A percentile compares a stretch with the other conserved stretches of the same genome.
These are phyloP conservation scores for Neocrepidodera transversa DNA, from an alignment of 2,888 invertebrate species.

Conservation along the genomic window DNA sequence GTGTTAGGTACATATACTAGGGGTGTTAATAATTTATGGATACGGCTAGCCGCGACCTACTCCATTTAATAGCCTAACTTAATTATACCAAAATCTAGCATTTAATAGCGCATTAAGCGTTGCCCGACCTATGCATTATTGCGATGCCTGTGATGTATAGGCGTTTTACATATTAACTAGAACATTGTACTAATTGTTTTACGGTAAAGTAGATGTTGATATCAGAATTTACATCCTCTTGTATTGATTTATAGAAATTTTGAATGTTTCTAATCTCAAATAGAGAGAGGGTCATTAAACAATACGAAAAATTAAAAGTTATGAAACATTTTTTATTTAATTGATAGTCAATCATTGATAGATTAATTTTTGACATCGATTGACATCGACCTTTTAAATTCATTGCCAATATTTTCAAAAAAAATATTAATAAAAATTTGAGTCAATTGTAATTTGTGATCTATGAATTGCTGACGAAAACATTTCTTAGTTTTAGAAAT, in stretches of 20 bases:
- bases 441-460: too few species aligned
- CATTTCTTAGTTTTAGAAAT: too few species aligned
- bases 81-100: slow-evolving; percentile 52
- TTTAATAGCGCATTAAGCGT: slow-evolving; percentile 49
- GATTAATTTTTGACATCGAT: too few species aligned
- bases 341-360: too few species aligned
- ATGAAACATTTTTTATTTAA: too few species aligned
- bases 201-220: slow-evolving; percentile 32
- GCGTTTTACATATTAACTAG: slow-evolving; percentile 48
- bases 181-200: slow-evolving; percentile 44
- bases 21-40: slow-evolving; percentile 50
- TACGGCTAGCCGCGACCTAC: slow-evolving; percentile 47
- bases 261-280: too few species aligned
- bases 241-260: neutral
- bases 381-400: too few species aligned
- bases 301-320: too few species aligned
- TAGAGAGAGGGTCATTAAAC: too few species aligned
- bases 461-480: too few species aligned
- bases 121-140: slow-evolving; percentile 45
- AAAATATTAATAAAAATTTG: too few species aligned
- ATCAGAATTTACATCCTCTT: slow-evolving; percentile 13
- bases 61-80: slow-evolving; percentile 50
- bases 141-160: slow-evolving; percentile 43
- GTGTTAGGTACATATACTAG: slow-evolving; percentile 26
- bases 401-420: too few species aligned